Conservation (phyloP, 2,888 invertebrate genomes). For the Trissolcus japonicus region DNA sequence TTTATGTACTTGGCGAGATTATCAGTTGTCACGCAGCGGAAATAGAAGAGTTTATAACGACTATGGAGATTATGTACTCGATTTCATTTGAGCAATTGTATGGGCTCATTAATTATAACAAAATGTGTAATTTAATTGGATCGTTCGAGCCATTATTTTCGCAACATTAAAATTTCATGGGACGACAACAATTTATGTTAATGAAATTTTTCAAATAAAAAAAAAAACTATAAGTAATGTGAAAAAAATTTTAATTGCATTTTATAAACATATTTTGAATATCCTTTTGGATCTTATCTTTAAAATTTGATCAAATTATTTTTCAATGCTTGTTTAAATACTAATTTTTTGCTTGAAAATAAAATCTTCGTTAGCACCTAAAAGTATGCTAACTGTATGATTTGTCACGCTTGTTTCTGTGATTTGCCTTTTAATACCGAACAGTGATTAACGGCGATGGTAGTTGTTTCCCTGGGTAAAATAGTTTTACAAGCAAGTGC, state of each 20-base stretch:
- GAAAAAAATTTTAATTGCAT: too few species aligned
- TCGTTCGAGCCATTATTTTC: neutral
- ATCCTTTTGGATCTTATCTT: too few species aligned
- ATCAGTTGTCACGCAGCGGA: constrained; percentile 22
- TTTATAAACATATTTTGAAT: too few species aligned
- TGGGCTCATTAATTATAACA: too few species aligned
- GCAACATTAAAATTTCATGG: neutral
- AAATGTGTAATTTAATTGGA: neutral
- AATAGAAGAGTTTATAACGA: neutral
- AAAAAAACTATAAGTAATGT: too few species aligned
- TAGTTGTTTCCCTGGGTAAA: too few species aligned
- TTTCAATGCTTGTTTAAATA: too few species aligned
- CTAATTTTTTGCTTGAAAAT: too few species aligned
- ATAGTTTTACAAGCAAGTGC: neutral
- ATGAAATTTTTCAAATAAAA: neutral
- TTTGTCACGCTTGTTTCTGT: constrained; percentile 32
- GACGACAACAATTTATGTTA: neutral
- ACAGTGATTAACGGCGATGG: constrained; percentile 8
- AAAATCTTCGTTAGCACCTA: neutral
- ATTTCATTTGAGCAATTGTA: too few species aligned
- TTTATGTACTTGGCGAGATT: constrained; percentile 15
- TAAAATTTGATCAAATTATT: too few species aligned
- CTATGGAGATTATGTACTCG: too few species aligned
- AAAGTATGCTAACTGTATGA: constrained; percentile 20
- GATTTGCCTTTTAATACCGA: constrained; percentile 35